Evolutionary conservation across 2,888 invertebrate genomes (phyloP), one percentile per base, ranked within the genome.

Genomic region (Monoplex corrugatus): DNA sequence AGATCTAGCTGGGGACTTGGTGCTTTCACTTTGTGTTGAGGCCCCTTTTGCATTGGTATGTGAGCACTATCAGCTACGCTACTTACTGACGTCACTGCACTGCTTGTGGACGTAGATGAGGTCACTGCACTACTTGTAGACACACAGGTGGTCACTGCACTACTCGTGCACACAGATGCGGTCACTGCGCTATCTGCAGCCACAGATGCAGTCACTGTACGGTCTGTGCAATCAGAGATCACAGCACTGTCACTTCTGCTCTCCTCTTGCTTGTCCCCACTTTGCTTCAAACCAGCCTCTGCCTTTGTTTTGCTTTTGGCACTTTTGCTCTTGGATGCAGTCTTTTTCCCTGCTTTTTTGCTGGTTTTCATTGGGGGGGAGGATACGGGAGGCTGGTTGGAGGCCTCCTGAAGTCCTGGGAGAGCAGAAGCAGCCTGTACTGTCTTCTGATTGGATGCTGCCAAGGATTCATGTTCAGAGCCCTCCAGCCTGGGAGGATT

Each of bases 401-500:
- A 44, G 44, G 43, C 32, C 40, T 86, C 50, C n/a, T 5, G 40
- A n/a, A n/a, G n/a, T n/a, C n/a, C n/a, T n/a, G 63, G 2, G 19
- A 32, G 19, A 6, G 82, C 23, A 82, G 23, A 16, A 40, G 57
- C 32, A 28, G 87, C 23, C 32, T 45, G 63, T 23, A 45, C 44
- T 83, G 68, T 43, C n/a, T 40, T 44, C 35, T 63, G 88, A 68
- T 88, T 38, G 32, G 35, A 68, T 83, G 89, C 86, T 57, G 57
- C 57, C 85, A 84, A 68, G 50, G 75, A 45, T 86, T 80, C 86
- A 32, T 50, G 38, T 43, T 13, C 75, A 80, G n/a, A 86, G n/a
- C 32, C 78, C 57, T 45, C 80, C 88, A 50, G 78, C 35, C 13
- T 87, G 88, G 83, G 89, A 90, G 68, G 82, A 89, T 40, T 86